Conservation (phyloP, 2,797 vertebrate genomes). For the Nannoperca australis region DNA sequence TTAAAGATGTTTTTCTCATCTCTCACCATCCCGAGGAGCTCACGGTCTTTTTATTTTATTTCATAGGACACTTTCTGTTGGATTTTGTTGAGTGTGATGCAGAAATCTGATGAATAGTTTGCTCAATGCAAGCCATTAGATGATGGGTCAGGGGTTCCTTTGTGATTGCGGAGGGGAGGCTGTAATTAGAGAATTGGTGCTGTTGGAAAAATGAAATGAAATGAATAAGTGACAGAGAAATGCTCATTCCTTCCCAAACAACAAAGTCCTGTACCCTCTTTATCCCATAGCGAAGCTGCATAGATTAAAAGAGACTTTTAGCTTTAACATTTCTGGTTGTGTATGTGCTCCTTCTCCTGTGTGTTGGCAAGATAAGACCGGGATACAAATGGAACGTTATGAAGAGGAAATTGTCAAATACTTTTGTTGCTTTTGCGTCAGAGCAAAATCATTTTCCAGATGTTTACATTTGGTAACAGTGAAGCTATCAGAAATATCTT, state of each 20-base stretch:
- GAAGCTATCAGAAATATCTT: slow-evolving; percentile 6
- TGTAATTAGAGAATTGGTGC: slow-evolving; percentile 21
- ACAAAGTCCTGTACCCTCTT: not conserved
- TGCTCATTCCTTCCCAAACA: slow-evolving; percentile 1
- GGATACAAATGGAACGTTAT: slow-evolving; percentile 30
- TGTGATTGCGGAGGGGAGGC: slow-evolving; percentile 13
- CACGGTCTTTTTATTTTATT: not conserved
- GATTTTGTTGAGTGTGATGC: not conserved
- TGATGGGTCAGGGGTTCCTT: slow-evolving; percentile 18
- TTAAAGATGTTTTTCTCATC: not conserved
- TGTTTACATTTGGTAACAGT: slow-evolving; percentile 18
- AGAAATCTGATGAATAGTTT: slow-evolving; percentile 29
- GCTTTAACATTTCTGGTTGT: slow-evolving; percentile 16
- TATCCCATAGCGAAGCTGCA: not conserved
- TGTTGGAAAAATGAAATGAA: slow-evolving; percentile 14
- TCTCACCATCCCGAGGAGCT: not conserved
- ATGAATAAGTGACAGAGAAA: slow-evolving; percentile 15
- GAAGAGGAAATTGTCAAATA: slow-evolving; percentile 58
- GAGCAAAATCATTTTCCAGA: slow-evolving; percentile 1
- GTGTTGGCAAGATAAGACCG: slow-evolving; percentile 2
- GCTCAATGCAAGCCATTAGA: slow-evolving; percentile 8
- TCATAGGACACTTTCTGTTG: not conserved
- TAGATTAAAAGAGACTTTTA: not conserved
- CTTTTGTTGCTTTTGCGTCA: slow-evolving; percentile 23
- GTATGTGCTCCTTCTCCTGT: not conserved